Conservation (phyloP, 2,113 vertebrate genomes). For the Hypocryptadius cinnamomeus region DNA sequence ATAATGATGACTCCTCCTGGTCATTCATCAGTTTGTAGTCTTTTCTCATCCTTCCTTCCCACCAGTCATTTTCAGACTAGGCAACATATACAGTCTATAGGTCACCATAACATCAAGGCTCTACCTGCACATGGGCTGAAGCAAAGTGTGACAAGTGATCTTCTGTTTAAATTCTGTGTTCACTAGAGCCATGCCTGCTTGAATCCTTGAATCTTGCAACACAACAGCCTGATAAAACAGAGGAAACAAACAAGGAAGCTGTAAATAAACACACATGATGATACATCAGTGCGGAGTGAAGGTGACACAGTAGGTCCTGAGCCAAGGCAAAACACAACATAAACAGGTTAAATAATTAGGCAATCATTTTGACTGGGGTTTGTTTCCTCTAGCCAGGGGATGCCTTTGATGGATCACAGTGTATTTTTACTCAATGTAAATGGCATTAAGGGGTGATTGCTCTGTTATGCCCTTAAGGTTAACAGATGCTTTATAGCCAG, state of each 20-base stretch:
- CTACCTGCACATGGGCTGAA: neutral
- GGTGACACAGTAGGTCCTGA: neutral
- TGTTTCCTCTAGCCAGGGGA: neutral
- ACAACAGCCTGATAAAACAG: neutral
- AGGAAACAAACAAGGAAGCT: neutral
- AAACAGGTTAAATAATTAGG: neutral
- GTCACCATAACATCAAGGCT: neutral
- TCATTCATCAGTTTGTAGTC: neutral
- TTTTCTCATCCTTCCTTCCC: neutral
- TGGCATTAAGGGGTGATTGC: neutral
- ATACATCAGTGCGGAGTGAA: neutral
- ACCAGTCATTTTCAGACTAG: neutral
- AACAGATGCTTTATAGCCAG: neutral
- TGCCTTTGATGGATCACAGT: neutral
- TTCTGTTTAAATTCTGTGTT: neutral
- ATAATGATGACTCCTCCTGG: neutral
- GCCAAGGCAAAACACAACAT: neutral
- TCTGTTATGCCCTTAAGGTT: neutral
- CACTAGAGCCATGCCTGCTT: neutral
- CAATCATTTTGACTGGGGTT: neutral
- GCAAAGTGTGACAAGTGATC: neutral
- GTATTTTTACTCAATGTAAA: neutral
- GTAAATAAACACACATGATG: neutral
- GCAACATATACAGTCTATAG: rapidly evolving
- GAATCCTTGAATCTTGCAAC: neutral